Evolutionary conservation across 2,113 vertebrate species (phyloP).

Genomic region (Dromas ardeola): DNA sequence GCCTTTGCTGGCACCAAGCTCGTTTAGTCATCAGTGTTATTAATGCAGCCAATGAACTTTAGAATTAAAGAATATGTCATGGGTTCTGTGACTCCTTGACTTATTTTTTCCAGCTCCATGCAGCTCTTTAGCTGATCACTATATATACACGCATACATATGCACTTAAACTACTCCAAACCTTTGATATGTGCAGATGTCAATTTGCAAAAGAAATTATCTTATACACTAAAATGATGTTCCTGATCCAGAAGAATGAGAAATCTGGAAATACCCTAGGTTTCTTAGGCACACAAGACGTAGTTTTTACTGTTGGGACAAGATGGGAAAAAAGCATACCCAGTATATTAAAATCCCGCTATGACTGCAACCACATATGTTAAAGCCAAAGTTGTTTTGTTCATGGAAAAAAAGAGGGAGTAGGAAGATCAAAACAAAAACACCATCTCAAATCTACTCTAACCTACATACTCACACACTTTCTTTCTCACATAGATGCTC

Average conservation of each 20-base stretch:
- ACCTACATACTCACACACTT: background rate
- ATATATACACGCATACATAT: background rate
- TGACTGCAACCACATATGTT: background rate
- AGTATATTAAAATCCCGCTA: background rate
- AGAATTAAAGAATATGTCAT: background rate
- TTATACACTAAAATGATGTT: background rate
- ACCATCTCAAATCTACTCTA: background rate
- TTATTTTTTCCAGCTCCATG: background rate
- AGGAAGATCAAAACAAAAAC: constrained; percentile 40
- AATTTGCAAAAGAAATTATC: background rate
- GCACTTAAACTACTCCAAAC: background rate
- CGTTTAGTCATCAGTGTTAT: constrained; percentile 10
- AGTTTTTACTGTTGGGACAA: background rate
- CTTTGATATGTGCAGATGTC: background rate
- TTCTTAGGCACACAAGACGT: background rate
- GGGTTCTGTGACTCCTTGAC: background rate
- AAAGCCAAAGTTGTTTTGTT: background rate
- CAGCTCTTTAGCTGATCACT: background rate
- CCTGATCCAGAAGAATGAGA: background rate
- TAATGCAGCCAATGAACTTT: background rate
- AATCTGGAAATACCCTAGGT: background rate
- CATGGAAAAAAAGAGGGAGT: background rate
- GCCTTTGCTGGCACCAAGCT: background rate
- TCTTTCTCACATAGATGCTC: background rate
- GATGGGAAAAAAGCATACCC: background rate